phyloP scores from a whole-genome alignment of 2,888 invertebrate genomes.

The Eurytoma adleriae region DNA sequence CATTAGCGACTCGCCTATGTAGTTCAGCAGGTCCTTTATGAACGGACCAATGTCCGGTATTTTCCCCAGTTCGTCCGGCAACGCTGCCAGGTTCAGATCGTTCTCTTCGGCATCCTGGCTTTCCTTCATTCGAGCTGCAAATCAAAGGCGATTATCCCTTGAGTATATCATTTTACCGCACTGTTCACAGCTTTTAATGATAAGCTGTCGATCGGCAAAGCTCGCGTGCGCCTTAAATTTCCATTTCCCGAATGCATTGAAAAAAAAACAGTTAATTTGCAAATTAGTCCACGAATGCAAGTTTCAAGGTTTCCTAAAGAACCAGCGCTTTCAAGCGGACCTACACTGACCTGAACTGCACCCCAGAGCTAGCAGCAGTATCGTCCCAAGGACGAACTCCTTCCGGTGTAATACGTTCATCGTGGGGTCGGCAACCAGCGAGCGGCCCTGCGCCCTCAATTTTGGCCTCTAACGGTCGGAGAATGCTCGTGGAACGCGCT shows the following conservation, averaged over 20 bases:
- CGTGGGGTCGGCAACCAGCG: neutral
- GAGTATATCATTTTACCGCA: neutral
- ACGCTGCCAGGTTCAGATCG: neutral
- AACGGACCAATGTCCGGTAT: constrained; percentile 55
- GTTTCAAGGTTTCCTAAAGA: too few relatives aligned
- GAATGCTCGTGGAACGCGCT: too few relatives aligned
- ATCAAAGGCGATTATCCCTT: neutral
- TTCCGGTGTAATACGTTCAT: neutral
- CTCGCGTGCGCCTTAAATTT: too few relatives aligned
- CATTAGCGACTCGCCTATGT: constrained; percentile 42
- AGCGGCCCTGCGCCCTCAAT: neutral
- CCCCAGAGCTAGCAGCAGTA: neutral
- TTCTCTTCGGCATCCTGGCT: neutral
- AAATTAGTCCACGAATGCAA: too few relatives aligned
- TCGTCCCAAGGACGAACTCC: neutral
- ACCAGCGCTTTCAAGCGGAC: too few relatives aligned
- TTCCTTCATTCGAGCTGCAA: neutral
- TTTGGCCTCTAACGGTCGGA: neutral
- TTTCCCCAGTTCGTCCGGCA: neutral
- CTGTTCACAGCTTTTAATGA: neutral
- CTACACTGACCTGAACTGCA: too few relatives aligned
- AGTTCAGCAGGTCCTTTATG: neutral
- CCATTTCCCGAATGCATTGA: too few relatives aligned
- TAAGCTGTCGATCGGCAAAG: neutral
- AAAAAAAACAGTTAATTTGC: too few relatives aligned